Base-by-base conservation (phyloP, 2,797 vertebrate species). In the Rhinogobio ventralis region DNA sequence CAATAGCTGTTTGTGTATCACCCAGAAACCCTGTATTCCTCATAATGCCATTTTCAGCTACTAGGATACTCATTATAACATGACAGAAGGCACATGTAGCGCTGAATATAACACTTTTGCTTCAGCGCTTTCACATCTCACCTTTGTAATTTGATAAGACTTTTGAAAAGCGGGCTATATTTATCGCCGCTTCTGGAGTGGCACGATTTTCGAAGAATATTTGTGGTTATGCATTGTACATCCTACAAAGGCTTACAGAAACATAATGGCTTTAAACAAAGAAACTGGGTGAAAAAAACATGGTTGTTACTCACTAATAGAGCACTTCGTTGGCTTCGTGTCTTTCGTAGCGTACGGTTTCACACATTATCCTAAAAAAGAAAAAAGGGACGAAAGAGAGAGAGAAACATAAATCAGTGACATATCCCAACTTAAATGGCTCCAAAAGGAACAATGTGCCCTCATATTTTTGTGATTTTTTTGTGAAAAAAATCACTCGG, bases 251-350 rank as follows among this genome's bases (percentile, higher is more conserved):
- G n/a, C n/a, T 33, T 46, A 45, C 20, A 82, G 55, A 64, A 49
- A n/a, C 13, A 36, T 33, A n/a, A 53, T 39, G 20, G 28, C n/a
- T 82, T 74, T 28, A 82, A 73, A 62, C 69, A 62, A 66, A 60
- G 25, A n/a, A 55, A 71, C 6, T 42, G 51, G 36, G 30, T 45
- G 51, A 36, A 72, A 36, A 72, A 81, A 82, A 45, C 30, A 82
- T 25, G 51, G 39, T 79, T 79, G n/a, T 62, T 90, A 99, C 98
- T 96, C 95, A 99, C 98, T 99, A 99, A 96, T 98, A 99, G 0
- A 99, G 94, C 85, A 99, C 97, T 96, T 99, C 97, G 79, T 99
- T 99, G 88, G 98, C 98, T 93, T 99, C 98, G 0, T 99, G 97
- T 90, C 97, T 94, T 93, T 99, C 98, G 0, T 99, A 99, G 85